Evolutionary conservation across 2,113 vertebrate species (phyloP).

Genomic region (Atractosteus spatula): DNA sequence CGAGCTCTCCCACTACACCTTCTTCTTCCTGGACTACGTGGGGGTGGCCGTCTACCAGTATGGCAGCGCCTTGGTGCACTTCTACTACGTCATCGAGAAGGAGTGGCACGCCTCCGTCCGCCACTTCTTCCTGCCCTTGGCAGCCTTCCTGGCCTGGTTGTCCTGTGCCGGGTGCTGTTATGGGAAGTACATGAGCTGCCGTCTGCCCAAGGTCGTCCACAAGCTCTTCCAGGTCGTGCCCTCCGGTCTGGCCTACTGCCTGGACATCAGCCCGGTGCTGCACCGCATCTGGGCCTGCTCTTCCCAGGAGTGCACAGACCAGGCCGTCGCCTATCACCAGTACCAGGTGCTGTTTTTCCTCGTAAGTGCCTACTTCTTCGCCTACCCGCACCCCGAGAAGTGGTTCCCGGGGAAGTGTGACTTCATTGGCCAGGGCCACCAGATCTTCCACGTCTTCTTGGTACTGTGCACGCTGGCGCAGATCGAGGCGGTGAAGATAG

Average conservation of each 20-base stretch:
- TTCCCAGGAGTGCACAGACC: slow-evolving; percentile 55
- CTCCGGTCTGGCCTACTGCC: slow-evolving; percentile 78
- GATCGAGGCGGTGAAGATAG: slow-evolving; percentile 84
- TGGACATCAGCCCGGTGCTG: slow-evolving; percentile 90
- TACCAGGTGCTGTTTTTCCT: slow-evolving; percentile 90
- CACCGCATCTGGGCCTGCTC: slow-evolving; percentile 79
- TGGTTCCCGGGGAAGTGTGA: slow-evolving; percentile 87
- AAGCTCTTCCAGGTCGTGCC: slow-evolving; percentile 89
- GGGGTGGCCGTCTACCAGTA: slow-evolving; percentile 91
- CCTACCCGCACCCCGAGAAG: slow-evolving; percentile 84
- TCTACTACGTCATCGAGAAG: slow-evolving; percentile 85
- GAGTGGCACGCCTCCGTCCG: slow-evolving; percentile 73
- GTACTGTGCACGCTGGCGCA: slow-evolving; percentile 87
- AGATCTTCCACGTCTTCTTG: slow-evolving; percentile 88
- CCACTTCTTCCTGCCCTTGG: slow-evolving; percentile 72
- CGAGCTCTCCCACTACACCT: slow-evolving; percentile 89
- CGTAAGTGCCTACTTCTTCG: slow-evolving; percentile 85
- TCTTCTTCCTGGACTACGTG: slow-evolving; percentile 95
- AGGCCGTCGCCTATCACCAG: slow-evolving; percentile 77
- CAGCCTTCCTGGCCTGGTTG: slow-evolving; percentile 83
- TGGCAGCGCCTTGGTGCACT: slow-evolving; percentile 82
- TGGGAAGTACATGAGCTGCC: slow-evolving; percentile 74
- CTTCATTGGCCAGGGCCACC: slow-evolving; percentile 89
- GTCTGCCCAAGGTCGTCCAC: slow-evolving; percentile 60
- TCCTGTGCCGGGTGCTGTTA: slow-evolving; percentile 91